These are phyloP conservation scores for Scleropages formosus DNA, from an alignment of 2,797 vertebrate genomes.

Conservation along the genomic window DNA sequence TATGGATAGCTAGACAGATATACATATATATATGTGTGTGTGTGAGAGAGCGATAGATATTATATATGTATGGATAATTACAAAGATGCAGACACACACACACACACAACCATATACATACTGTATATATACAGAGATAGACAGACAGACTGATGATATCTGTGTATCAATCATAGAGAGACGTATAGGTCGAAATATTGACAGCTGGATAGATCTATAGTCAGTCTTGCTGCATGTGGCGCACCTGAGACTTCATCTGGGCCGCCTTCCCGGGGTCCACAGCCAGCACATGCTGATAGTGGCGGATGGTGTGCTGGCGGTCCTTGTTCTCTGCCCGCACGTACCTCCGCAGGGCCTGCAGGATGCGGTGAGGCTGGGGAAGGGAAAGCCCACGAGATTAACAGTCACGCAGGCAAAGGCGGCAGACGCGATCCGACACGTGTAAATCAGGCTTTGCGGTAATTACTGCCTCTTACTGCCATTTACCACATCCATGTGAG, in stretches of 20 bases:
- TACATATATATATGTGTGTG: too few relatives aligned
- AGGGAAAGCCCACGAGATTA: not conserved
- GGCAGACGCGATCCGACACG: not conserved
- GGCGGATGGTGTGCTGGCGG: constrained; percentile 91
- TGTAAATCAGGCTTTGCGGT: not conserved
- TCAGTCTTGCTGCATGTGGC: too few relatives aligned
- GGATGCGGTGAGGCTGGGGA: constrained; percentile 86
- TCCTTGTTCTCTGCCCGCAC: constrained; percentile 96
- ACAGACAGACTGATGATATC: not conserved
- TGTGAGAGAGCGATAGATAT: too few relatives aligned
- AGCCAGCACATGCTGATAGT: constrained; percentile 94
- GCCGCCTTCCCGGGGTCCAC: constrained; percentile 96
- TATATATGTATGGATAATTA: too few relatives aligned
- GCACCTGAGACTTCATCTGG: constrained; percentile 97
- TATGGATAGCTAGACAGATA: too few relatives aligned
- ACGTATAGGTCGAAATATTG: too few relatives aligned
- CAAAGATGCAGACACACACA: too few relatives aligned
- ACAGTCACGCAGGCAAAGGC: not conserved
- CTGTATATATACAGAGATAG: not conserved
- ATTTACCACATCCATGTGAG: not conserved
- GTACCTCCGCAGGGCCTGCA: constrained; percentile 88
- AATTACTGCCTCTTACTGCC: not conserved
- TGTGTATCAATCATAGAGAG: too few relatives aligned
- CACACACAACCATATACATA: too few relatives aligned
- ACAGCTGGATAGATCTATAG: too few relatives aligned